Evolutionary conservation across 2,797 vertebrate species (phyloP).

Genomic region (Rhabdomys pumilio): DNA sequence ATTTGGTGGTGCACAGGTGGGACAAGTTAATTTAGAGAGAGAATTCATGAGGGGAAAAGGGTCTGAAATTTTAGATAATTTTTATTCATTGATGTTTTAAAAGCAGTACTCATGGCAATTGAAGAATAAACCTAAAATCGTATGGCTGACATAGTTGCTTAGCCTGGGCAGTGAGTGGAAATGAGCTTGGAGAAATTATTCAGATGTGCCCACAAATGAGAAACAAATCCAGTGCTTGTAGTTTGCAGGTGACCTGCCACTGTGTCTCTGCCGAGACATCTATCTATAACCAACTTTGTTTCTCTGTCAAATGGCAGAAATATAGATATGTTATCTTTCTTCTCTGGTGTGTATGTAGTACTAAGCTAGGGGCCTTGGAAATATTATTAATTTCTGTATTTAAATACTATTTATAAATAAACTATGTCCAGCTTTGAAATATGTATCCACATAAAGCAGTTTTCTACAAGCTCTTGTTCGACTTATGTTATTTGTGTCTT

Average conservation of each 20-base stretch:
- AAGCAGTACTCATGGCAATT: conserved; percentile 1
- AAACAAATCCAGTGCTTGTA: conserved; percentile 10
- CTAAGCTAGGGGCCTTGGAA: background rate
- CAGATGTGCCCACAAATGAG: background rate
- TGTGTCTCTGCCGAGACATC: background rate
- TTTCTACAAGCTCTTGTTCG: background rate
- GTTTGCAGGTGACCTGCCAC: conserved; percentile 15
- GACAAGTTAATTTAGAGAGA: background rate
- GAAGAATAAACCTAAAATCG: conserved; percentile 28
- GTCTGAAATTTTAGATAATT: conserved; percentile 37
- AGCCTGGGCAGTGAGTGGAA: background rate
- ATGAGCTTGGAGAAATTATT: conserved; percentile 29
- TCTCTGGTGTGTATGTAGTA: conserved; percentile 51
- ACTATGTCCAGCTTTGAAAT: conserved; percentile 72
- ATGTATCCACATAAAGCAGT: background rate
- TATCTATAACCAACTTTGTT: conserved; percentile 8
- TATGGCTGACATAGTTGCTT: background rate
- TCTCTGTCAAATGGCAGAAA: conserved; percentile 48
- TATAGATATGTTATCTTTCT: background rate
- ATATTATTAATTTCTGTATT: conserved; percentile 60
- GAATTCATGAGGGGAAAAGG: background rate
- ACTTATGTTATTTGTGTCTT: background rate
- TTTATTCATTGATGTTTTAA: conserved; percentile 37
- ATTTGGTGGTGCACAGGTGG: background rate
- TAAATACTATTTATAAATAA: conserved; percentile 81